These are phyloP conservation scores for Dipus sagitta DNA, from an alignment of 2,797 vertebrate species.

Conservation along the genomic window DNA sequence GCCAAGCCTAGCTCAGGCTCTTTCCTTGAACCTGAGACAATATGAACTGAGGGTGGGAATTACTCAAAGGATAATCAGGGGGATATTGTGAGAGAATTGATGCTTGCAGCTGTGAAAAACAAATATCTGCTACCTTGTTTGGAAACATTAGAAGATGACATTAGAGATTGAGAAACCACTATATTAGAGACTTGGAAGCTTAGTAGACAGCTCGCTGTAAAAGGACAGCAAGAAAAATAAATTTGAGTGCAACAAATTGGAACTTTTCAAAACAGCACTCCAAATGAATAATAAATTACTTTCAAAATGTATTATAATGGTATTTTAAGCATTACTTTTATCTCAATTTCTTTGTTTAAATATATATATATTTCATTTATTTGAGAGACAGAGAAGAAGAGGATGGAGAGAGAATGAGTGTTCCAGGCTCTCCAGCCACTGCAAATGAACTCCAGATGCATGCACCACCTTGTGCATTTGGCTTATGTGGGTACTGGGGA, in stretches of 20 bases:
- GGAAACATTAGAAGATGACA: conserved; percentile 34
- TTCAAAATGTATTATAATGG: conserved; percentile 29
- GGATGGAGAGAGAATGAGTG: too few species aligned
- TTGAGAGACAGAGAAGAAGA: too few species aligned
- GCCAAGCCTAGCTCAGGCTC: not conserved
- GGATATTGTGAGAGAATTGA: conserved; percentile 7
- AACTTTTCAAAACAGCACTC: conserved; percentile 44
- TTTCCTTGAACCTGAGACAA: not conserved
- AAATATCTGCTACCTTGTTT: not conserved
- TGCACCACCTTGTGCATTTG: too few species aligned
- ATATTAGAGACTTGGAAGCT: conserved; percentile 32
- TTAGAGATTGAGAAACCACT: conserved; percentile 29
- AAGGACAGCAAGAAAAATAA: conserved; percentile 53
- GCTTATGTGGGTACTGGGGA: too few species aligned
- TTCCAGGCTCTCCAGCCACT: too few species aligned
- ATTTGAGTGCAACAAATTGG: conserved; percentile 13
- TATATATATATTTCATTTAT: too few species aligned
- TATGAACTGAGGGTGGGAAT: not conserved
- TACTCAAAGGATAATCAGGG: conserved; percentile 18
- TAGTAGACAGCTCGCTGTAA: not conserved
- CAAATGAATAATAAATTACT: conserved; percentile 48
- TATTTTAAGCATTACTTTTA: conserved; percentile 51
- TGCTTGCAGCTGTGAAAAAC: not conserved
- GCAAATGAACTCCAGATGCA: too few species aligned
- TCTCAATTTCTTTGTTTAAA: conserved; percentile 7